Percentiles rank a stretch among this genome's conserved stretches.
These are phyloP conservation scores for Premnoplex brunnescens DNA, from an alignment of 2,797 vertebrate species.

Conservation along the genomic window DNA sequence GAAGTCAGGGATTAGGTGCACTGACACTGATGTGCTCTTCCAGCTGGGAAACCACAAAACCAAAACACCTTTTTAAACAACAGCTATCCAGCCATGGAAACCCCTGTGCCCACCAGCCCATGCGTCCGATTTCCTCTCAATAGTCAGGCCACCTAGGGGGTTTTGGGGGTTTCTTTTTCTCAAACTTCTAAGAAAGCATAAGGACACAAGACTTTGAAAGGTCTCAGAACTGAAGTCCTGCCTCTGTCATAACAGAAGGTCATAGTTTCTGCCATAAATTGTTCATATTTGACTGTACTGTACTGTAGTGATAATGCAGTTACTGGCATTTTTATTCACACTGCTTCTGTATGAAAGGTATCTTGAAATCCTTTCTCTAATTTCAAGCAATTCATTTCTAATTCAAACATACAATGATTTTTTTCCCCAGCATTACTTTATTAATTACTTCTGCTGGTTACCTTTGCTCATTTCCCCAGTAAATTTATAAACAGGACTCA, in stretches of 20 bases:
- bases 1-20: not conserved
- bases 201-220: not conserved
- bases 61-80: not conserved
- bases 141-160: not conserved
- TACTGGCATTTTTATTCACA: accelerated
- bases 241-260: not conserved
- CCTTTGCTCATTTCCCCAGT: not conserved
- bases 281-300: not conserved
- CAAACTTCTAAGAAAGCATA: not conserved
- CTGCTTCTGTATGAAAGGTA: not conserved
- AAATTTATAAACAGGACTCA: not conserved
- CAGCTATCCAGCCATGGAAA: not conserved
- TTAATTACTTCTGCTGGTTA: not conserved
- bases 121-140: not conserved
- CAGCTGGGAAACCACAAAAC: not conserved
- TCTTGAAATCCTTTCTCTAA: not conserved
- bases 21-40: not conserved
- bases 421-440: not conserved
- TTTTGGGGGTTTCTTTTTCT: not conserved
- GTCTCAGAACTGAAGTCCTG: not conserved
- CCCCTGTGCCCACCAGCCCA: not conserved
- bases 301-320: not conserved
- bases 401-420: not conserved
- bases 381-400: not conserved
- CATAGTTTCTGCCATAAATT: not conserved